Base-by-base conservation (phyloP, 2,113 vertebrate genomes). In the Egretta garzetta region DNA sequence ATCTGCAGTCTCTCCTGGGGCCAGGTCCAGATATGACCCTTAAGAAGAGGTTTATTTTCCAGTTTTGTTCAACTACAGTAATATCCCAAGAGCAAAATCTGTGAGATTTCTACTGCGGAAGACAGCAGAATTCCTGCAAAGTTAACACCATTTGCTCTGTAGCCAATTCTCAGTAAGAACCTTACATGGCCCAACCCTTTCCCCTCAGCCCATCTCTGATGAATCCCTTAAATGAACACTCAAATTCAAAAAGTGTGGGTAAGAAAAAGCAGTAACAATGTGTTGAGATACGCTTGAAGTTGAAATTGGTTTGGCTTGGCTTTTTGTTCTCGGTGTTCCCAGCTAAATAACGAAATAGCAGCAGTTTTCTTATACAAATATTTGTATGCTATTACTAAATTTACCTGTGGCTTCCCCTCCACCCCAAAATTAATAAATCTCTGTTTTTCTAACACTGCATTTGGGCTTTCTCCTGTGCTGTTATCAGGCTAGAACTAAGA, bases 401-500 rank as follows among this genome's bases (percentile, higher is more conserved):
- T 84, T 96, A 96, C 84, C 86, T 92, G 66, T 93, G 90, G 73
- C 80, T 94, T 82, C 33, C 58, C n/a, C 53, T 91, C 39, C 79
- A 86, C 59, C 62, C 80, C 41, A 1, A 58, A 90, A 83, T 77
- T 82, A 94, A 95, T 95, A 90, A 94, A 93, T 85, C 0, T 1
- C 88, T 93, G 50, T 91, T 96, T 96, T 88, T 49, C 82, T 95
- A 90, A 90, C 66, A 37, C 71, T 66, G 49, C 10, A 19, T 87
- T 97, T 95, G 67, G 28, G 63, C 93, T 96, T 92, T 77, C 80
- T 97, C 88, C 76, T 86, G 23, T 90, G 70, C 84, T 96, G 91
- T 95, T 96, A 97, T 94, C 91, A 92, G 92, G 74, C 75, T 71
- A 72, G 87, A 76, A 75, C 92, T 86, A 59, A 90, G 89, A 96